phyloP scores from a whole-genome alignment of 2,888 invertebrate genomes.

The Tinea trinotella region DNA sequence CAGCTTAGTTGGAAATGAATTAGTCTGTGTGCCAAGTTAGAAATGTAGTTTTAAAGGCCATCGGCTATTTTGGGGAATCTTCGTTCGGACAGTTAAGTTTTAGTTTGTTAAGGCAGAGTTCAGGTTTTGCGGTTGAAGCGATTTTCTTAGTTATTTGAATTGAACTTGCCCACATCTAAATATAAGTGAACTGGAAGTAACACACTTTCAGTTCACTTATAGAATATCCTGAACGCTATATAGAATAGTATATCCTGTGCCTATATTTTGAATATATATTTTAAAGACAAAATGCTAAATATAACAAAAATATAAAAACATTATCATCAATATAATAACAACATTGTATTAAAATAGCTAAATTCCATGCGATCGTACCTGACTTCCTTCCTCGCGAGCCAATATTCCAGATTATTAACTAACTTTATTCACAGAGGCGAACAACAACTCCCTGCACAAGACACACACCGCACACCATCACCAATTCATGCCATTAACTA shows the following conservation, averaged over 20 bases:
- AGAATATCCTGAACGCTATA: too few species aligned
- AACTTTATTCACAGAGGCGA: slow-evolving; percentile 56
- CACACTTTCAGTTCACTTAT: too few species aligned
- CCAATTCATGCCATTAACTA: neutral
- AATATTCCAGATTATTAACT: slow-evolving; percentile 54
- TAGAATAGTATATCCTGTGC: too few species aligned
- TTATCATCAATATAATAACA: too few species aligned
- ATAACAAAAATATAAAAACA: too few species aligned
- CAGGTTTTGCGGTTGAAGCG: neutral
- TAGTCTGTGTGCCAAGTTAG: neutral
- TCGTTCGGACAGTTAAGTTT: neutral
- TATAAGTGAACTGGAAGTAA: neutral
- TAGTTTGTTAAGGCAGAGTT: neutral
- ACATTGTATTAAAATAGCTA: too few species aligned
- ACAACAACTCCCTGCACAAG: slow-evolving; percentile 37
- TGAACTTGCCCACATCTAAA: neutral
- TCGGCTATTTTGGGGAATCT: neutral
- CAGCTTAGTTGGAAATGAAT: neutral
- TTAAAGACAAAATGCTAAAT: too few species aligned
- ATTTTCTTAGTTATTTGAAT: neutral
- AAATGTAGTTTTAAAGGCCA: neutral
- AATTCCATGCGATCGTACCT: neutral
- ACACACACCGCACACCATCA: slow-evolving; percentile 29
- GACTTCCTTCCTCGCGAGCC: neutral
- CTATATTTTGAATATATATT: too few species aligned